Evolutionary conservation across 2,797 vertebrate species (phyloP), one percentile per base, ranked within the genome.

Genomic region (Microtus agrestis): DNA sequence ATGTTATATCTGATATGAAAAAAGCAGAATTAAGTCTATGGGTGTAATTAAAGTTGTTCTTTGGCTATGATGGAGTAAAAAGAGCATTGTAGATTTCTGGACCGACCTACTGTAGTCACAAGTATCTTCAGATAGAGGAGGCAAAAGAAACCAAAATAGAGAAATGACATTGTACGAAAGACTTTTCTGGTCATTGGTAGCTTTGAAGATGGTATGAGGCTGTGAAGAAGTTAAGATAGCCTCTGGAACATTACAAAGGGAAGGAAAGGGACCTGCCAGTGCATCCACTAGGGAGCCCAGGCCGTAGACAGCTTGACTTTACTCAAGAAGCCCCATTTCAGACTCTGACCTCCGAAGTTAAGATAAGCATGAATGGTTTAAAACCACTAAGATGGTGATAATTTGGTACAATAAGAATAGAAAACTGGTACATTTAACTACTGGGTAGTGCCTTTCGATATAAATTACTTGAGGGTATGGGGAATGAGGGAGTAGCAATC

Each of bases 31-130:
- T 89, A 81, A 89, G 5, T n/a, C 77, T 92, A 23, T 40, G 91
- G 51, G 61, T 76, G 5, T 40, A 94, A 48, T 84, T 81, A 87
- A 59, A 21, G 2, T 54, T 85, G 31, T 61, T 61, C 29, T 71
- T 97, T 31, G 43, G 13, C 15, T 89, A 43, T 74, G 77, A 77
- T 51, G 74, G 51, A 89, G 77, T 76, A 77, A 85, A 46, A 43
- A 69, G 67, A 43, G 17, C 59, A 81, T 86, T 9, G 34, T 69
- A 63, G 21, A 88, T 88, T 78, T 34, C 11, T 43, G n/a, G 21
- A n/a, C 56, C 11, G 46, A 48, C 3, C 71, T n/a, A 82, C 3
- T n/a, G 4, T 91, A 74, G 61, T n/a, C 14, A 46, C 46, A 61
- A 73, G 34, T 0, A 17, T 94, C 73, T 34, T 92, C 40, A 6